Base-by-base conservation (phyloP, 2,113 vertebrate genomes). In the Syngnathus floridae region DNA sequence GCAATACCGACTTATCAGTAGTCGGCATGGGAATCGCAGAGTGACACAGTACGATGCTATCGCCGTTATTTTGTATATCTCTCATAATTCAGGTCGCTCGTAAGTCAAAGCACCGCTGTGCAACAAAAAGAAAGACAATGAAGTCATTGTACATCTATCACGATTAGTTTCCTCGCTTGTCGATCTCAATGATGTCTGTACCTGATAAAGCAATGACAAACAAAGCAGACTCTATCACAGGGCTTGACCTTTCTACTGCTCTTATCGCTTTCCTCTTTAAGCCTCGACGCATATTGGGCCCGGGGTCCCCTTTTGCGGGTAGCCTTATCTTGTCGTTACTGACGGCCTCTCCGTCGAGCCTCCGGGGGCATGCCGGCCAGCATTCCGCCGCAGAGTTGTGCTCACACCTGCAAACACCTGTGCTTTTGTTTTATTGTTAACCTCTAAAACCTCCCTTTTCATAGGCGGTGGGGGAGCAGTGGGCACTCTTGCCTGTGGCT, bases 391-490 rank as follows among this genome's bases (percentile, higher is more conserved):
- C 40, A 48, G 17, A 48, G 19, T 37, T 72, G 66, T 14, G 0
- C 69, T 64, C 81, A 84, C 86, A 90, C 87, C 87, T 90, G 86
- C 73, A 84, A 72, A 91, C 89, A 91, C 91, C 90, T 91, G 90
- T 85, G 81, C 84, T 76, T 90, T 91, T 90, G 88, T 91, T 80
- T 80, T 72, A 45, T 51, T 63, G 62, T 7, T 52, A 70, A 64
- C 59, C 45, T 46, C 58, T 60, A 12, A 5, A 13, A 64, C 59
- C 64, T 60, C 43, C 7, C 65, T 66, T 69, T 67, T 3, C 73
- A 82, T 62, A 65, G 66, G 69, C 65, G 64, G 72, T 66, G 41
- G 67, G 26, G 59, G 35, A 58, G 72, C 38, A 52, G 66, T 61
- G 75, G 61, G 45, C 22, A 19, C 71, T 58, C 8, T 4, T 70